phyloP scores from a whole-genome alignment of 2,113 vertebrate genomes.

The Elachura formosa region DNA sequence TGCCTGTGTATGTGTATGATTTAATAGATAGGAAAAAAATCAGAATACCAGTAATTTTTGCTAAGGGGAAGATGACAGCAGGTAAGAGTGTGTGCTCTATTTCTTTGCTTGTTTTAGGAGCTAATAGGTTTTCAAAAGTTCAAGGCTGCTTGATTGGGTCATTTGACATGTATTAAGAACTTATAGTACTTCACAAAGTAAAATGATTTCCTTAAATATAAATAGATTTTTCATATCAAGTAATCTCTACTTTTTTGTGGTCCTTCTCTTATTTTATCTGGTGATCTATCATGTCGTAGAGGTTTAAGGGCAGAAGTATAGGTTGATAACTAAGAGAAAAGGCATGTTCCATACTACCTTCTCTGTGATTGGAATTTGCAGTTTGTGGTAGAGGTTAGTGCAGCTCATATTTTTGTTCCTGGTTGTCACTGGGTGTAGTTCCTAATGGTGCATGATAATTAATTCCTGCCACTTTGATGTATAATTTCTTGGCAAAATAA shows the following conservation, averaged over 20 bases:
- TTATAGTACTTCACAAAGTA: not conserved
- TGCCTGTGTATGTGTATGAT: not conserved
- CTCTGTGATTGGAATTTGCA: not conserved
- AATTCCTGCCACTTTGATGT: conserved; percentile 34
- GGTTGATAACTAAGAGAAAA: not conserved
- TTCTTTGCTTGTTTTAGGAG: not conserved
- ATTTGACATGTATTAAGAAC: not conserved
- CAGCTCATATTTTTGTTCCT: conserved; percentile 1
- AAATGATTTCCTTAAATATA: not conserved
- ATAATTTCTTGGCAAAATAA: conserved; percentile 47
- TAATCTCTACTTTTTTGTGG: not conserved
- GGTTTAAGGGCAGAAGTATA: not conserved
- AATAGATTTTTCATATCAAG: not conserved
- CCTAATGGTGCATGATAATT: conserved; percentile 19
- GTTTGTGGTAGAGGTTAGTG: not conserved
- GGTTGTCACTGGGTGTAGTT: conserved; percentile 23
- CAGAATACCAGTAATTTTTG: not conserved
- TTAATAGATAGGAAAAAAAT: not conserved
- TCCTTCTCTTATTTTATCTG: not conserved
- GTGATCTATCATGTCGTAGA: not conserved
- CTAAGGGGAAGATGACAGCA: not conserved
- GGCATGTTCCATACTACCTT: not conserved
- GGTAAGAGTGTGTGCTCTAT: not conserved
- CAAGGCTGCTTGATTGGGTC: not conserved
- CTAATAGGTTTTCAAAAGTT: not conserved